Conservation (phyloP, 2,113 vertebrate genomes). For the Brevimyrus niger region DNA sequence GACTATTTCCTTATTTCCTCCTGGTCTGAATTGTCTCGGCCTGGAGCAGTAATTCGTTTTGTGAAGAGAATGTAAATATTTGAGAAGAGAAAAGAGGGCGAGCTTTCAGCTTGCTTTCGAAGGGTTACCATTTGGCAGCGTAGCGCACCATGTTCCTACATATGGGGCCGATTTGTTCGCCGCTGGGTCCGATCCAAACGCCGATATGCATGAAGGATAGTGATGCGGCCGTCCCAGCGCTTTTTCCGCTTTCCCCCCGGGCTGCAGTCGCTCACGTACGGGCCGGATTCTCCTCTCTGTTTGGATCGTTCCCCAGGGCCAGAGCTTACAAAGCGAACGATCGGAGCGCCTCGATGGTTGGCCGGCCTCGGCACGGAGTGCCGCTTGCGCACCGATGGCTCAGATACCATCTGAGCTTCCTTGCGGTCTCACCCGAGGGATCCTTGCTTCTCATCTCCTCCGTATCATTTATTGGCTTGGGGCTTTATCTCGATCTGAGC, state of each 20-base stretch:
- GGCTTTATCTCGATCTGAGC: not conserved
- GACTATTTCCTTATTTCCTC: not conserved
- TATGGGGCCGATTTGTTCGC: not conserved
- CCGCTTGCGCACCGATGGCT: not conserved
- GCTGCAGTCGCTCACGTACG: not conserved
- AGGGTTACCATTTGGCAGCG: not conserved
- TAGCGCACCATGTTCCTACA: not conserved
- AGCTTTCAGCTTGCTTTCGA: not conserved
- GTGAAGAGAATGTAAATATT: not conserved
- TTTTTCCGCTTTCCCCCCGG: too few relatives aligned
- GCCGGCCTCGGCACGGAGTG: not conserved
- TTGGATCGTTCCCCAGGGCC: not conserved
- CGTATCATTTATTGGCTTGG: not conserved
- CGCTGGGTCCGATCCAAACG: not conserved
- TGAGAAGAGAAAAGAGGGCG: not conserved
- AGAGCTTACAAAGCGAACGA: not conserved
- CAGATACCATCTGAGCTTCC: not conserved
- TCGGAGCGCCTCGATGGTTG: not conserved
- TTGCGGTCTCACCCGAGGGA: not conserved
- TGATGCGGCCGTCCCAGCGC: not conserved
- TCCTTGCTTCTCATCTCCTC: not conserved
- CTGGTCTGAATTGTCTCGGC: not conserved
- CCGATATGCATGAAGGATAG: not conserved
- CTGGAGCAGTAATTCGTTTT: not conserved
- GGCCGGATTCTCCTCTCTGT: not conserved